Evolutionary conservation across 1,140 invertebrate genomes (phyloP), one percentile per base, ranked within the genome.

Genomic region (Listronotus bonariensis): DNA sequence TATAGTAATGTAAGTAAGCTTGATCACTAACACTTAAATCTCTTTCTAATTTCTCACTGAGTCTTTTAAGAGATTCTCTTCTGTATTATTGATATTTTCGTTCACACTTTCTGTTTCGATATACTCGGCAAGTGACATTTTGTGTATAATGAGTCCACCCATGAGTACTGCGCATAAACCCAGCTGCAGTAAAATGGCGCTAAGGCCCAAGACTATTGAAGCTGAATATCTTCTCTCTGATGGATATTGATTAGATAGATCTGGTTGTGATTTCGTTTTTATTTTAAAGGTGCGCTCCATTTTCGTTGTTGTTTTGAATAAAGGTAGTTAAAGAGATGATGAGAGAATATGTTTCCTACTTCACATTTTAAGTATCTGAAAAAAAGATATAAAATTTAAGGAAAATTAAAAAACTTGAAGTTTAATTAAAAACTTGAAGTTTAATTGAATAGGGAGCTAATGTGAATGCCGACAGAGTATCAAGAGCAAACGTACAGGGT

Each of bases 141-240:
- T 69, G n/a, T 67, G 41, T 9, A 77, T 51, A 60, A 68, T 26
- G 59, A 81, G 10, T 4, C 45, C 55, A 17, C 64, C 69, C 71
- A 73, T 70, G n/a, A 72, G 26, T 3, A 86, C 61, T 20, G 81
- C 82, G 0, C 82, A 84, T 15, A 87, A 73, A 2, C 85, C 67
- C 8, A 86, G 79, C 9, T 81, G 80, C 5, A 87, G 75, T 62
- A 87, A 85, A 0, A 88, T 80, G 67, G 85, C 81, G 5, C 83
- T 83, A 18, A 88, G 67, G 3, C 87, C 87, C 12, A 85, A 82
- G 0, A 88, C 86, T 1, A 85, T 87, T 0, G 86, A 87, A 0
- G 86, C 85, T 0, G 86, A 88, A 67, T 88, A 88, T 58, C 85
- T 80, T 68, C 86, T 75, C 74, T 88, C 86, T 6, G 86, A 88